These are phyloP conservation scores for Odontophorus gujanensis DNA, from an alignment of 2,113 vertebrate genomes.

Conservation along the genomic window DNA sequence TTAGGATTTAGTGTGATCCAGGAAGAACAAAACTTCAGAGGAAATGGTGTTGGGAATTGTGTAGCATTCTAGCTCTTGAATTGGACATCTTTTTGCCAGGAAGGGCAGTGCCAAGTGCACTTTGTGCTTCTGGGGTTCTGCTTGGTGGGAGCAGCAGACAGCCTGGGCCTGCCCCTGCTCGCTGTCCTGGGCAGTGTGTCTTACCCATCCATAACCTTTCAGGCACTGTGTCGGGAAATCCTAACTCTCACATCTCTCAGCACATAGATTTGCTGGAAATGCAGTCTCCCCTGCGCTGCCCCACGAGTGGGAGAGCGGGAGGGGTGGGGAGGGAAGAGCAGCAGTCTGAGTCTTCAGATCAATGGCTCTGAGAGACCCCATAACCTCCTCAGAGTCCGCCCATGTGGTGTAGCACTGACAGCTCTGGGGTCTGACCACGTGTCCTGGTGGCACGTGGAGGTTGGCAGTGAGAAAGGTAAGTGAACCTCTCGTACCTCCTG, in stretches of 20 bases:
- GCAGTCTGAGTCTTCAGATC: slow-evolving; percentile 60
- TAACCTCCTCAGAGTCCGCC: slow-evolving; percentile 30
- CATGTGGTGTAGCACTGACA: slow-evolving; percentile 33
- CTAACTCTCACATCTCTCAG: slow-evolving; percentile 73
- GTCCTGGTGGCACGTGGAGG: slow-evolving; percentile 49
- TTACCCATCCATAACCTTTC: slow-evolving; percentile 37
- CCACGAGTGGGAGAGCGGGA: slow-evolving; percentile 50
- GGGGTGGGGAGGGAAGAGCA: slow-evolving; percentile 59
- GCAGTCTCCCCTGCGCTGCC: slow-evolving; percentile 40
- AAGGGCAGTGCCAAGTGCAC: slow-evolving; percentile 61
- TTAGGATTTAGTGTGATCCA: slow-evolving; percentile 34
- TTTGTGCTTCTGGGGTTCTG: slow-evolving; percentile 52
- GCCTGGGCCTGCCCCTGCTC: slow-evolving; percentile 17
- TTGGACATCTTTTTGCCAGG: slow-evolving; percentile 38
- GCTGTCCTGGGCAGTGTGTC: slow-evolving; percentile 29
- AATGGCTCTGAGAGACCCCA: slow-evolving; percentile 22
- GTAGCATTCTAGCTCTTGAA: slow-evolving; percentile 42
- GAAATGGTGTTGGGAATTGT: slow-evolving; percentile 40
- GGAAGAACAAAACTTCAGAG: slow-evolving; percentile 57
- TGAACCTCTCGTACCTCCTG: slow-evolving; percentile 58
- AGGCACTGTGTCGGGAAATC: slow-evolving; percentile 71
- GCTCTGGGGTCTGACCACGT: slow-evolving; percentile 52
- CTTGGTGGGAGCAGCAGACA: slow-evolving; percentile 52
- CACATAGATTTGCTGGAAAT: slow-evolving; percentile 64
- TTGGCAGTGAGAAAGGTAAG: slow-evolving; percentile 72